These are phyloP conservation scores for Prionailurus bengalensis DNA, from an alignment of 2,113 vertebrate species.

Conservation along the genomic window DNA sequence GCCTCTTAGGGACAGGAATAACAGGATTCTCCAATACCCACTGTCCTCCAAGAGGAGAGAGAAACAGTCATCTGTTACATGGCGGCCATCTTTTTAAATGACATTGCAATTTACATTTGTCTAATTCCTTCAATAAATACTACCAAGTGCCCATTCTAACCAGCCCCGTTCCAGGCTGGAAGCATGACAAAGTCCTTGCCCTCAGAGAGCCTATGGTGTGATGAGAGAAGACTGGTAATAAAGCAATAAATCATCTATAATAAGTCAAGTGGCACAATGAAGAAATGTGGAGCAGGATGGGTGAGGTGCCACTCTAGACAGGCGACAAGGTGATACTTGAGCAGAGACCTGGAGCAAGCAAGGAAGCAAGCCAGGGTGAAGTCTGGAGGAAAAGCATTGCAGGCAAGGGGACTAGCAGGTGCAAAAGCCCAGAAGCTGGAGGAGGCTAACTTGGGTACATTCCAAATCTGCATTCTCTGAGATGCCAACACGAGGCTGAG, in stretches of 20 bases:
- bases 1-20: background rate
- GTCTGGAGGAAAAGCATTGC: background rate
- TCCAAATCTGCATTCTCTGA: background rate
- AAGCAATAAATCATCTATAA: background rate
- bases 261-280: background rate
- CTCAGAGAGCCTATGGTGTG: background rate
- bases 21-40: background rate
- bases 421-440: background rate
- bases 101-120: background rate
- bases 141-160: background rate
- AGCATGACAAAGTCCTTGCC: background rate
- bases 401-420: background rate
- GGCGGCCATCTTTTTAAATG: constrained; percentile 47
- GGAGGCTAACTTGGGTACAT: background rate
- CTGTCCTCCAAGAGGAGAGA: background rate
- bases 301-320: background rate
- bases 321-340: background rate
- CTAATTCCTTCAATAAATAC: background rate
- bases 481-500: background rate
- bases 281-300: background rate
- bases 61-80: background rate
- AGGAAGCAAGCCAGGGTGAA: background rate
- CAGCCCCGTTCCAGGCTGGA: background rate
- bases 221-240: fast-evolving
- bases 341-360: background rate